These are phyloP conservation scores for Carettochelys insculpta DNA, from an alignment of 2,113 vertebrate species.

Conservation along the genomic window DNA sequence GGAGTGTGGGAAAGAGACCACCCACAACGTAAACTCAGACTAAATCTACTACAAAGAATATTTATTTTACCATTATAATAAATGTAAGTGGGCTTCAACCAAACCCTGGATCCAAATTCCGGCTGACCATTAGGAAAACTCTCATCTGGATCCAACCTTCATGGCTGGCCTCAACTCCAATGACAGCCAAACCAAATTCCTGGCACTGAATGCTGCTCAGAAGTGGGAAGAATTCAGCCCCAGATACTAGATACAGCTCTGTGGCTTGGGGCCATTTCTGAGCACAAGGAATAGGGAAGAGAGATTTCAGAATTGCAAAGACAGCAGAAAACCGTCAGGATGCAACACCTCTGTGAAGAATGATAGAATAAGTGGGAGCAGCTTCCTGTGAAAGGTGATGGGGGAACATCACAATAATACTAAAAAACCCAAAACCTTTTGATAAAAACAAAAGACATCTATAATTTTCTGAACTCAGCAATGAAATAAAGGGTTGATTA, in stretches of 20 bases:
- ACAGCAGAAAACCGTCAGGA: constrained; percentile 15
- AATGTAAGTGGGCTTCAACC: constrained; percentile 33
- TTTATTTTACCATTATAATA: constrained; percentile 48
- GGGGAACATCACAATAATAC: not conserved
- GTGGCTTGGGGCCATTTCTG: constrained; percentile 52
- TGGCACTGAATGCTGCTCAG: constrained; percentile 45
- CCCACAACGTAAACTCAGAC: constrained; percentile 44
- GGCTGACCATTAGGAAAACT: not conserved
- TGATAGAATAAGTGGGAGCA: not conserved
- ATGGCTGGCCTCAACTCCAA: constrained; percentile 40
- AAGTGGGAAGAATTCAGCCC: constrained; percentile 32
- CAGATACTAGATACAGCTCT: constrained; percentile 40
- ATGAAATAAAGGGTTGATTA: too few relatives aligned
- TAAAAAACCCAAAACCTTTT: not conserved
- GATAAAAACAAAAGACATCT: not conserved
- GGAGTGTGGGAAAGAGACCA: constrained; percentile 44
- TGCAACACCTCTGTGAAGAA: not conserved
- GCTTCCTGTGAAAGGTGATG: not conserved
- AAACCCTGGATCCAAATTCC: constrained; percentile 17
- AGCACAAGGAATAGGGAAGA: constrained; percentile 35
- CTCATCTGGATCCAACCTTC: constrained; percentile 57
- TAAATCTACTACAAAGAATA: constrained; percentile 32
- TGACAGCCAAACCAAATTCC: constrained; percentile 42
- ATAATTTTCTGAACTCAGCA: not conserved
- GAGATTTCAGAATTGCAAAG: constrained; percentile 47